phyloP scores from a whole-genome alignment of 2,888 invertebrate genomes.

The Cataglyphis cursor region DNA sequence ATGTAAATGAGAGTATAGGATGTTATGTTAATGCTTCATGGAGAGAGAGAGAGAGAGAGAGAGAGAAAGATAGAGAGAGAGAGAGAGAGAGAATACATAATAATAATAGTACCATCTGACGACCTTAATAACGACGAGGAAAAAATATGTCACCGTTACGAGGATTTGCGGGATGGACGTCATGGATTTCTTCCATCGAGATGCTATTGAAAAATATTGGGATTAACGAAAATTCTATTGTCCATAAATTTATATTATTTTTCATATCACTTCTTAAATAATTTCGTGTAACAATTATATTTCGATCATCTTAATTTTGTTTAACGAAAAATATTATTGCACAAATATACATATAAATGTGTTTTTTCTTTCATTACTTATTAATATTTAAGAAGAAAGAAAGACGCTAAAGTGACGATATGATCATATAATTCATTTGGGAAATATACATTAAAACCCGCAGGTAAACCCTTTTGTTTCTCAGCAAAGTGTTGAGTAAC shows the following conservation, averaged over 20 bases:
- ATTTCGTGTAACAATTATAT: neutral
- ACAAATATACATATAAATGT: neutral
- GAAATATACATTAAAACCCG: neutral
- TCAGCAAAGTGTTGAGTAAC: neutral
- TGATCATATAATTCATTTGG: neutral
- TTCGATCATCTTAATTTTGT: neutral
- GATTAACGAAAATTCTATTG: neutral
- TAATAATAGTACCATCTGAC: constrained; percentile 16
- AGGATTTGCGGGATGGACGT: neutral
- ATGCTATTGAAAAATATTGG: neutral
- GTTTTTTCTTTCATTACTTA: neutral
- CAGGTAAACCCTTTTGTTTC: neutral
- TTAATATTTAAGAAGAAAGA: neutral
- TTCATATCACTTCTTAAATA: neutral
- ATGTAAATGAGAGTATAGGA: constrained; percentile 6
- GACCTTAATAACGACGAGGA: neutral
- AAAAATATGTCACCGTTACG: neutral
- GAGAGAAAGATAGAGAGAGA: neutral
- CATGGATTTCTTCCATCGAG: neutral
- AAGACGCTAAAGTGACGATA: neutral
- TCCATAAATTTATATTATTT: neutral
- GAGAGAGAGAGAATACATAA: neutral
- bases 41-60: neutral
- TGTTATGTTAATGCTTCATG: neutral
- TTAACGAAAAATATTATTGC: neutral